Evolutionary conservation across 2,797 vertebrate genomes (phyloP).

Genomic region (Orestias chungarensis): DNA sequence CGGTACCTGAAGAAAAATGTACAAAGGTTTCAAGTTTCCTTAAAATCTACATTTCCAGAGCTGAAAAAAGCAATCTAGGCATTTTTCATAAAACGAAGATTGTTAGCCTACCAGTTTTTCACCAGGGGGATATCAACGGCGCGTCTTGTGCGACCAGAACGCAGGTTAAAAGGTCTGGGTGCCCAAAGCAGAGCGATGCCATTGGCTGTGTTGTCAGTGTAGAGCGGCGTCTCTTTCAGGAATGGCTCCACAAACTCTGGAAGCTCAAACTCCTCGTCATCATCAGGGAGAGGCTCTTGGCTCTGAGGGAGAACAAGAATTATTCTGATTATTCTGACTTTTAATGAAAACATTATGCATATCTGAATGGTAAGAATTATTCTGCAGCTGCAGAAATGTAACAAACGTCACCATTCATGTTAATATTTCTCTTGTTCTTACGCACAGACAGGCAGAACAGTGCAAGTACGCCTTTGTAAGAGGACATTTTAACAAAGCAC

Average conservation of each 20-base stretch:
- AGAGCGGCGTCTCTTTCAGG: constrained; percentile 96
- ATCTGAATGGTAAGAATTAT: constrained; percentile 36
- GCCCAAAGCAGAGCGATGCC: constrained; percentile 98
- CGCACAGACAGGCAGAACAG: constrained; percentile 67
- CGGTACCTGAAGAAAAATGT: constrained; percentile 85
- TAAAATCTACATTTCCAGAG: neutral
- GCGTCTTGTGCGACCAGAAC: constrained; percentile 93
- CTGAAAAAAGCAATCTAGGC: neutral
- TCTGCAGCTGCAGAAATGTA: constrained; percentile 55
- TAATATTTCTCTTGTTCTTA: constrained; percentile 70
- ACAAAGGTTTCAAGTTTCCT: neutral
- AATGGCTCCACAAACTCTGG: constrained; percentile 97
- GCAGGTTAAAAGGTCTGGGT: constrained; percentile 94
- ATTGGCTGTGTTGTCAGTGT: constrained; percentile 97
- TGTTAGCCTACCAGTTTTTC: constrained; percentile 92
- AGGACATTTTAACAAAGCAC: constrained; percentile 11
- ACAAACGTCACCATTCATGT: constrained; percentile 48
- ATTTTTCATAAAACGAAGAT: neutral
- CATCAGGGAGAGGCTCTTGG: constrained; percentile 95
- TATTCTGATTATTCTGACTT: neutral
- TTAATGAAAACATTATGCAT: constrained; percentile 9
- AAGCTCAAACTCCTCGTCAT: constrained; percentile 98
- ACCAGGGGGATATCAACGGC: constrained; percentile 97
- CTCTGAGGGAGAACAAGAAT: constrained; percentile 76
- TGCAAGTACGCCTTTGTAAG: constrained; percentile 71